These are phyloP conservation scores for Holothuria leucospilota DNA, from an alignment of 53 echinoderm and acorn worm species.

Conservation along the genomic window DNA sequence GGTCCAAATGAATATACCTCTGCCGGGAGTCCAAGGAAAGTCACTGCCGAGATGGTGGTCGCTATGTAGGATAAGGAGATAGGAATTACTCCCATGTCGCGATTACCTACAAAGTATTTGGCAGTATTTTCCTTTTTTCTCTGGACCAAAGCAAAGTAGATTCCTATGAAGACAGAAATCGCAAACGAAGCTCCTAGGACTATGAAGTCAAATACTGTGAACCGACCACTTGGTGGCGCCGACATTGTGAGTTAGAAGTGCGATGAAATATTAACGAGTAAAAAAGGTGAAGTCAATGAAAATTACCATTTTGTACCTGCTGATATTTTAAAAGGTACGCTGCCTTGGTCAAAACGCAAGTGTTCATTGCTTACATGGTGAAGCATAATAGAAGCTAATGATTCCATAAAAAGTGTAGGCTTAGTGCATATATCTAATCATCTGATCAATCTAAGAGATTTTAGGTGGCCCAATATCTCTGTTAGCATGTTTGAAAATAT, in stretches of 20 bases:
- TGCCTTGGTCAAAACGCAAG: too few species aligned
- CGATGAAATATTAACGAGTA: too few species aligned
- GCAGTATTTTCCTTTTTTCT: not conserved
- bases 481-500: too few species aligned
- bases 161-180: slow-evolving; percentile 14
- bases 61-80: slow-evolving; percentile 27
- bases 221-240: not conserved
- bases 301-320: too few species aligned
- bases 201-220: slow-evolving; percentile 16
- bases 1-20: slow-evolving; percentile 35
- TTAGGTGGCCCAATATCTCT: too few species aligned
- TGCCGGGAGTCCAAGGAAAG: slow-evolving; percentile 22
- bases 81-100: slow-evolving; percentile 11
- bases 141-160: slow-evolving; percentile 9
- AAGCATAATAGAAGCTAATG: too few species aligned
- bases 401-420: too few species aligned
- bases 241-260: not conserved
- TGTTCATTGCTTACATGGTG: too few species aligned
- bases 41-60: slow-evolving; percentile 23
- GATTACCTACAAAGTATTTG: slow-evolving; percentile 25
- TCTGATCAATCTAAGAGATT: too few species aligned
- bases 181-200: slow-evolving; percentile 22
- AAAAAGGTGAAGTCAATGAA: too few species aligned
- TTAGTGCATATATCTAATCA: too few species aligned
- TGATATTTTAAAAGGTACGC: too few species aligned